Evolutionary conservation across 1,140 invertebrate genomes (phyloP).

Genomic region (Eriocheir sinensis): DNA sequence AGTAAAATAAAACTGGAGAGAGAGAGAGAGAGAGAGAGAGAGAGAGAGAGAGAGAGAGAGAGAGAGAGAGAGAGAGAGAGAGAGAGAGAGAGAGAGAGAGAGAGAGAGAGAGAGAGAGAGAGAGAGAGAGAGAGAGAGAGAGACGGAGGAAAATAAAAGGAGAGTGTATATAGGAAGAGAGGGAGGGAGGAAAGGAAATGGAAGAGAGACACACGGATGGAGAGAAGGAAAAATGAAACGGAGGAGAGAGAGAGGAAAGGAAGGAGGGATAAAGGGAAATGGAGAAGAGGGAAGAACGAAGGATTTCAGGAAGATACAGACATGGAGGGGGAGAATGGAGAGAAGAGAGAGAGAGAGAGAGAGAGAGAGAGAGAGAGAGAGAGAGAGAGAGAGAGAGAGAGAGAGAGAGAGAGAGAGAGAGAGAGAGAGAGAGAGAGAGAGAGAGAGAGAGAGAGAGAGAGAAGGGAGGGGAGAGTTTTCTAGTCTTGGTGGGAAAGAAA

Average conservation of each 20-base stretch:
- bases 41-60: conserved; percentile 42
- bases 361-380: no score
- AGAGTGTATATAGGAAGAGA: background rate
- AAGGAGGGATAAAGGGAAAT: background rate
- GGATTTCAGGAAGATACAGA: background rate
- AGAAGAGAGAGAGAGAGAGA: background rate
- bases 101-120: background rate
- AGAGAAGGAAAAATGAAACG: no score
- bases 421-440: background rate
- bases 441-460: background rate
- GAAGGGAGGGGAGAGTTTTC: background rate
- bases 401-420: no score
- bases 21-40: conserved; percentile 29
- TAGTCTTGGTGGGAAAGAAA: no score
- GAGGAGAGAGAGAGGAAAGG: background rate
- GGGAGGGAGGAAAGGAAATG: background rate
- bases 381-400: no score
- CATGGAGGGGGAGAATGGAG: background rate
- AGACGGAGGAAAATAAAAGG: background rate
- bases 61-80: background rate
- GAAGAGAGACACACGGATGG: no score
- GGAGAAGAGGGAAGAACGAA: background rate
- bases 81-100: background rate
- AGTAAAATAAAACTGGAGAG: background rate
- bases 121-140: background rate